Percentiles rank a stretch among this genome's conserved stretches.
Evolutionary conservation across 2,888 invertebrate genomes (phyloP).

Genomic region (Monochamus alternatus): DNA sequence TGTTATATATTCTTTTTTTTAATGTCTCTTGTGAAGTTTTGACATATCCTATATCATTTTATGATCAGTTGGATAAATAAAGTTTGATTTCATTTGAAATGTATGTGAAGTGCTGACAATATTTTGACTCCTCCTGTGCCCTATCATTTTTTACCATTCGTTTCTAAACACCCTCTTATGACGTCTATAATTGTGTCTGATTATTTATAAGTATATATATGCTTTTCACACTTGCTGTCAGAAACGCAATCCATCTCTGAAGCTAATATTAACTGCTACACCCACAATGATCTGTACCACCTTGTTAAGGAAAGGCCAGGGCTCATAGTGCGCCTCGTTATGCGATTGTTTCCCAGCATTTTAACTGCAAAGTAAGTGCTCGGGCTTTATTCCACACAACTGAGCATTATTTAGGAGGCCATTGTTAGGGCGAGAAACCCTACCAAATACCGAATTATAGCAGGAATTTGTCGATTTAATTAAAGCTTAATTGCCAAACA

Average conservation of each 20-base stretch:
- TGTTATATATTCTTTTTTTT: too few species aligned
- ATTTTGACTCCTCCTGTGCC: too few species aligned
- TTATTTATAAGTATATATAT: too few species aligned
- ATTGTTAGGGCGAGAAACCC: slow-evolving; percentile 46
- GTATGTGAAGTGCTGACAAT: too few species aligned
- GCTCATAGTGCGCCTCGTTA: slow-evolving; percentile 27
- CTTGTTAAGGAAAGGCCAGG: slow-evolving; percentile 48
- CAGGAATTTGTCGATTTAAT: slow-evolving; percentile 52
- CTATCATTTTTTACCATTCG: too few species aligned
- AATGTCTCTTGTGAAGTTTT: too few species aligned
- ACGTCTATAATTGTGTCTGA: too few species aligned
- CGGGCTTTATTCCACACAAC: slow-evolving; percentile 47
- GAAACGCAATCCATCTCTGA: not conserved
- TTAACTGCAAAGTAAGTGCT: slow-evolving; percentile 46
- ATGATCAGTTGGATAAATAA: too few species aligned
- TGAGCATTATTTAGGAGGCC: slow-evolving; percentile 49
- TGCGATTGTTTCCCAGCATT: slow-evolving; percentile 47
- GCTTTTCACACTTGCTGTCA: too few species aligned
- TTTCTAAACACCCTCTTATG: too few species aligned
- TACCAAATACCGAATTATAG: slow-evolving; percentile 51
- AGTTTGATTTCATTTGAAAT: too few species aligned
- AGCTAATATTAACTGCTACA: slow-evolving; percentile 15
- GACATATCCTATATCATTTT: too few species aligned
- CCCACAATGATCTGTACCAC: slow-evolving; percentile 37
- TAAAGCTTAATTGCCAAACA: slow-evolving; percentile 52